Percentiles rank a stretch among this genome's conserved stretches.
phyloP scores from a whole-genome alignment of 2,888 invertebrate species.

The Hecatera dysodea region DNA sequence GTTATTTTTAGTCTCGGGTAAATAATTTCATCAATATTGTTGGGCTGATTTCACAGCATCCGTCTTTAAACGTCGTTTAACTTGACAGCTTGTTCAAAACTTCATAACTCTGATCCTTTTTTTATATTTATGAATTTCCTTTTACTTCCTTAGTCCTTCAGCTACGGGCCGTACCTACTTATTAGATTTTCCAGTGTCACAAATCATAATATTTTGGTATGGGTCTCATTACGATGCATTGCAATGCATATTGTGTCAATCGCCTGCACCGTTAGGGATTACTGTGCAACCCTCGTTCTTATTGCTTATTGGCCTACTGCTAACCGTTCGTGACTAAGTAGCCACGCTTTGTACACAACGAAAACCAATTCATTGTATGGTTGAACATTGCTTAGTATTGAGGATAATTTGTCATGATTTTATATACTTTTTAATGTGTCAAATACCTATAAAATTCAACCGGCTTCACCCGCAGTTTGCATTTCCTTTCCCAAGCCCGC shows the following conservation, averaged over 20 bases:
- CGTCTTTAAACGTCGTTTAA: background rate
- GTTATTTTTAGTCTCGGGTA: conserved; percentile 4
- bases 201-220: conserved; percentile 38
- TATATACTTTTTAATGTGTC: conserved; percentile 38
- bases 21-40: conserved; percentile 18
- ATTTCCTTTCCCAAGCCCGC: conserved; percentile 88
- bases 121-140: background rate
- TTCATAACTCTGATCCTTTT: background rate
- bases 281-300: conserved; percentile 65
- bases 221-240: conserved; percentile 61
- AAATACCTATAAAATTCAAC: conserved; percentile 56
- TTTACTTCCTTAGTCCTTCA: background rate
- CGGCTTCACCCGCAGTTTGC: conserved; percentile 51
- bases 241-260: conserved; percentile 65
- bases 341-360: conserved; percentile 38
- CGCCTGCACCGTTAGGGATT: conserved; percentile 67
- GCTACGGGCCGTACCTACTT: too few relatives aligned
- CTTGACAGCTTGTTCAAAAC: background rate
- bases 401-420: conserved; percentile 38
- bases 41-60: background rate
- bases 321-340: conserved; percentile 55
- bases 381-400: conserved; percentile 26
- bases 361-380: conserved; percentile 30
- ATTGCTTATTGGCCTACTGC: conserved; percentile 60
- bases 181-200: background rate